phyloP scores from a whole-genome alignment of 2,888 invertebrate species.

The Ennomos quercinarius region DNA sequence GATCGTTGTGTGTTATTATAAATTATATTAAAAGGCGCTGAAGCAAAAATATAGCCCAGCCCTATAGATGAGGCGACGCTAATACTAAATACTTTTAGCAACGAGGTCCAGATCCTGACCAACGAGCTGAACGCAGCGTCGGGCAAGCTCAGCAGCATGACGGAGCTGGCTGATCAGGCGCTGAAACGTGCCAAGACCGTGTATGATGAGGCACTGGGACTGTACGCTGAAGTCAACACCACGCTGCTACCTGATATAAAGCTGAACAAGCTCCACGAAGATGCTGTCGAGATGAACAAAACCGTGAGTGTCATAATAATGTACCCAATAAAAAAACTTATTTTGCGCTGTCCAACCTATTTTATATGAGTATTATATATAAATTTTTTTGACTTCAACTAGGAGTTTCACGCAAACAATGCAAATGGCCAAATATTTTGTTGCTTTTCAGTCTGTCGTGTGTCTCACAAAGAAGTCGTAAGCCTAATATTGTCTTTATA shows the following conservation, averaged over 20 bases:
- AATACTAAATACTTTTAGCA: conserved; percentile 63
- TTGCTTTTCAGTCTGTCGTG: too few species aligned
- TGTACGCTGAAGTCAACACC: conserved; percentile 92
- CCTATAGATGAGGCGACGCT: too few species aligned
- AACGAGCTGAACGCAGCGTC: conserved; percentile 89
- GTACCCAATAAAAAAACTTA: too few species aligned
- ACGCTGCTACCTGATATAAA: conserved; percentile 92
- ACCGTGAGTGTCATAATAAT: conserved; percentile 77
- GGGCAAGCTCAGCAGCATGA: conserved; percentile 88
- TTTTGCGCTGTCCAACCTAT: too few species aligned
- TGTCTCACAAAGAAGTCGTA: too few species aligned
- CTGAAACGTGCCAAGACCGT: conserved; percentile 90
- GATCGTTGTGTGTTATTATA: too few species aligned
- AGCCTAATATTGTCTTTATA: too few species aligned
- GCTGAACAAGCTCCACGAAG: conserved; percentile 87
- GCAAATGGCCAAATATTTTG: too few species aligned
- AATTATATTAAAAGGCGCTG: too few species aligned
- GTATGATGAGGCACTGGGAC: conserved; percentile 92
- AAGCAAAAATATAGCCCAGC: too few species aligned
- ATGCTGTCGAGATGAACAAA: conserved; percentile 88
- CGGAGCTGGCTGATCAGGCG: conserved; percentile 90
- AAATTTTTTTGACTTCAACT: neutral
- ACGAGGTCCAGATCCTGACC: conserved; percentile 88
- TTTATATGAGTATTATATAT: too few species aligned
- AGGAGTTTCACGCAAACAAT: neutral